Percentiles rank a stretch among this genome's conserved stretches.
Conservation (phyloP, 2,113 vertebrate species). For the Ictidomys tridecemlineatus region DNA sequence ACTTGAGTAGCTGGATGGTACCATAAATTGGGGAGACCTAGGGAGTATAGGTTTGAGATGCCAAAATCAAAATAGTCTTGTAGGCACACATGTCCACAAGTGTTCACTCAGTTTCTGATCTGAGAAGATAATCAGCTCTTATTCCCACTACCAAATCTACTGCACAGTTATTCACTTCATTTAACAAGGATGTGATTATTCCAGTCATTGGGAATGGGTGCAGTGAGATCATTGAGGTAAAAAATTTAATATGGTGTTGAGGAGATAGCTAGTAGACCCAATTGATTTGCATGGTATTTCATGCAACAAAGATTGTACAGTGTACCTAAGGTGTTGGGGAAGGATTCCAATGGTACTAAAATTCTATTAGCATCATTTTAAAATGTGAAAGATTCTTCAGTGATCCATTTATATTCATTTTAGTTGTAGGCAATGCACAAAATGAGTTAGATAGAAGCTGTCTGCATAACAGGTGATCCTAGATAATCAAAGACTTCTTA, state of each 20-base stretch:
- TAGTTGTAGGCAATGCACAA: background rate
- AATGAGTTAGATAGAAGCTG: background rate
- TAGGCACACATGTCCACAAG: background rate
- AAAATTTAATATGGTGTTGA: conserved; percentile 17
- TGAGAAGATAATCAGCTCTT: conserved; percentile 31
- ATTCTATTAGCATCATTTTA: background rate
- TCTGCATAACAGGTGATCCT: background rate
- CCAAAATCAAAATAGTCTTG: background rate
- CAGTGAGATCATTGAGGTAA: background rate
- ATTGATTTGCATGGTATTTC: background rate
- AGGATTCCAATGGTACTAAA: background rate
- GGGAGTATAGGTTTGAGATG: background rate
- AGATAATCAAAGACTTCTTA: background rate
- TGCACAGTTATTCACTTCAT: conserved; percentile 21
- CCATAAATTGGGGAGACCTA: background rate
- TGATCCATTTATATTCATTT: conserved; percentile 17
- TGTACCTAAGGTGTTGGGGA: background rate
- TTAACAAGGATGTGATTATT: conserved; percentile 48
- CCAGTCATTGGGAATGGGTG: background rate
- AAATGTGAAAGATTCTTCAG: conserved; percentile 3
- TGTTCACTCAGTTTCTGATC: background rate
- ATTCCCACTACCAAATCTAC: background rate
- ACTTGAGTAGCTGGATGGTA: background rate
- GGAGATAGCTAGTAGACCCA: background rate
- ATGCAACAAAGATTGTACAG: background rate